These are phyloP conservation scores for Cydia strobilella DNA, from an alignment of 1,140 invertebrate genomes.

Conservation along the genomic window DNA sequence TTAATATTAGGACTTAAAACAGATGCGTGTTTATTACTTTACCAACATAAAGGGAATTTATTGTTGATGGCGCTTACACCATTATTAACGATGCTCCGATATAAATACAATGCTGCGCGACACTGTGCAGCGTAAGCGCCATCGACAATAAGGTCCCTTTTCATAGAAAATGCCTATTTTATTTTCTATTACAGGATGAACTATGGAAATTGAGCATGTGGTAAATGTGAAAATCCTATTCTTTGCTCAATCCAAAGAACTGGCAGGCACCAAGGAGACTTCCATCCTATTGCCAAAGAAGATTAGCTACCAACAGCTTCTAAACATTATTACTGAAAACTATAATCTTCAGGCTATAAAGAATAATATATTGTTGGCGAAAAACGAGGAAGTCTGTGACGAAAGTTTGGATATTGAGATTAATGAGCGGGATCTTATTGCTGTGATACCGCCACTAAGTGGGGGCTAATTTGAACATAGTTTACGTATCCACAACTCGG, in stretches of 20 bases:
- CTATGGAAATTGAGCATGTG: constrained; percentile 69
- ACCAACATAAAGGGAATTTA: too few relatives aligned
- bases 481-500: not conserved
- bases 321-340: constrained; percentile 80
- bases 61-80: too few relatives aligned
- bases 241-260: constrained; percentile 93
- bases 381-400: constrained; percentile 89
- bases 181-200: constrained; percentile 57
- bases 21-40: too few relatives aligned
- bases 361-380: constrained; percentile 87
- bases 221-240: constrained; percentile 87
- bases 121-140: too few relatives aligned
- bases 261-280: constrained; percentile 83
- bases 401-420: constrained; percentile 82
- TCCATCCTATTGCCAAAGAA: constrained; percentile 76
- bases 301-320: constrained; percentile 80
- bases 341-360: constrained; percentile 86
- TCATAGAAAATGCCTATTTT: too few relatives aligned
- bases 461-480: constrained; percentile 84
- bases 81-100: too few relatives aligned
- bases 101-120: too few relatives aligned
- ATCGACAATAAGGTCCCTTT: too few relatives aligned
- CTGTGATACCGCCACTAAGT: constrained; percentile 93
- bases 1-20: too few relatives aligned
- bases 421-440: constrained; percentile 86